A percentile compares a stretch with the other conserved stretches of the same genome.
Conservation (phyloP, 2,113 vertebrate species). For the Octodon degus region DNA sequence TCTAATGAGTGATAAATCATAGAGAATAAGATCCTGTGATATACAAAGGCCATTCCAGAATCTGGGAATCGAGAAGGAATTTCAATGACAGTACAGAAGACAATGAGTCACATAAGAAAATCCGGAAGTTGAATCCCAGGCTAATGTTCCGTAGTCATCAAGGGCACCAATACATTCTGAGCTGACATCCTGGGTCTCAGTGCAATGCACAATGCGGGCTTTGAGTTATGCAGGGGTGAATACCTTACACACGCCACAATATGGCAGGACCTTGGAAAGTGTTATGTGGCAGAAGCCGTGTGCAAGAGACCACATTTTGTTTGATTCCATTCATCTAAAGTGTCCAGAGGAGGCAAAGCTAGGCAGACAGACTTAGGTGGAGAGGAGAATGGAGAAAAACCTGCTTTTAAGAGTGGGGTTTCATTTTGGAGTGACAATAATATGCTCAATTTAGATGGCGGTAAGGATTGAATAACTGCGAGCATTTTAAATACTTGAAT, state of each 20-base stretch:
- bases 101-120: neutral
- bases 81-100: constrained; percentile 13
- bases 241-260: neutral
- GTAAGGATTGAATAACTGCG: neutral
- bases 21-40: neutral
- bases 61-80: constrained; percentile 6
- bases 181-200: neutral
- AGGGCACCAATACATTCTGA: neutral
- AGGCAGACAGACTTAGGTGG: neutral
- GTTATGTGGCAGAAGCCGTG: neutral
- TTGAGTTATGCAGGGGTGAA: neutral
- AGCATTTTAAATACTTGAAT: neutral
- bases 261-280: neutral
- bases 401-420: neutral
- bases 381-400: neutral
- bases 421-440: neutral
- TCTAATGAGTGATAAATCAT: neutral
- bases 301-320: neutral
- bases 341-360: neutral
- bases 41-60: neutral
- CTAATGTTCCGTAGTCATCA: neutral
- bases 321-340: neutral
- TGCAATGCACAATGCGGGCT: neutral
- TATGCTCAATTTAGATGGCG: neutral
- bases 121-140: neutral